A percentile compares a stretch with the other conserved stretches of the same genome.
Conservation (phyloP, 2,113 vertebrate genomes). For the Hippoglossus stenolepis region DNA sequence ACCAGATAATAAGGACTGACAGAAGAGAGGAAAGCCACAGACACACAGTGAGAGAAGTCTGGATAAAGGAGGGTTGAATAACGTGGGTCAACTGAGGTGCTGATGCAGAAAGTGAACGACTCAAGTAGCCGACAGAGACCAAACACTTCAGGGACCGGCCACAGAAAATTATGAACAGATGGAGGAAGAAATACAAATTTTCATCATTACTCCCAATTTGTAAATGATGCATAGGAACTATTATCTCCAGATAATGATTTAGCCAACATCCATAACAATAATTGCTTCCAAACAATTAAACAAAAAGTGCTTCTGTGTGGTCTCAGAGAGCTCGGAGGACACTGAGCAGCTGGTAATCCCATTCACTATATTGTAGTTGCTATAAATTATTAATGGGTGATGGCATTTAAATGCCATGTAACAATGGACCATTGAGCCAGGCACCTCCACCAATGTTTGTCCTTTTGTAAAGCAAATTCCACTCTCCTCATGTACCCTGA, state of each 20-base stretch:
- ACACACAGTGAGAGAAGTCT: neutral
- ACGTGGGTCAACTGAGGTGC: conserved; percentile 10
- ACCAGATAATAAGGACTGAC: conserved; percentile 25
- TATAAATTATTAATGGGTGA: conserved; percentile 40
- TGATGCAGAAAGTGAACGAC: conserved; percentile 17
- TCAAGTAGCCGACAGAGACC: neutral
- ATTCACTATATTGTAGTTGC: conserved; percentile 24
- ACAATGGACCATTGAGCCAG: conserved; percentile 7
- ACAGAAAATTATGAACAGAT: conserved; percentile 56
- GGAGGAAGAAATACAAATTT: conserved; percentile 26
- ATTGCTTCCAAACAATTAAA: conserved; percentile 40
- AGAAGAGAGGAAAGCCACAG: conserved; percentile 18
- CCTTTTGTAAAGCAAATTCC: conserved; percentile 8
- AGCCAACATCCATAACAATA: conserved; percentile 46
- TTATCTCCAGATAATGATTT: conserved; percentile 41
- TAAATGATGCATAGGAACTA: conserved; percentile 40
- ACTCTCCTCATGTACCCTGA: neutral
- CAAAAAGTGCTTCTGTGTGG: conserved; percentile 21
- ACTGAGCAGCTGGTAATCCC: conserved; percentile 31
- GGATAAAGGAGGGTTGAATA: conserved; percentile 31
- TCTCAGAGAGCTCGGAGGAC: conserved; percentile 21
- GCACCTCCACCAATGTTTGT: neutral
- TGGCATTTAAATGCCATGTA: conserved; percentile 41
- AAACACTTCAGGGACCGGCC: conserved; percentile 18
- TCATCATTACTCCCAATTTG: conserved; percentile 52